Conservation (phyloP, 2,888 invertebrate genomes). For the Hoplodrina blanda region DNA sequence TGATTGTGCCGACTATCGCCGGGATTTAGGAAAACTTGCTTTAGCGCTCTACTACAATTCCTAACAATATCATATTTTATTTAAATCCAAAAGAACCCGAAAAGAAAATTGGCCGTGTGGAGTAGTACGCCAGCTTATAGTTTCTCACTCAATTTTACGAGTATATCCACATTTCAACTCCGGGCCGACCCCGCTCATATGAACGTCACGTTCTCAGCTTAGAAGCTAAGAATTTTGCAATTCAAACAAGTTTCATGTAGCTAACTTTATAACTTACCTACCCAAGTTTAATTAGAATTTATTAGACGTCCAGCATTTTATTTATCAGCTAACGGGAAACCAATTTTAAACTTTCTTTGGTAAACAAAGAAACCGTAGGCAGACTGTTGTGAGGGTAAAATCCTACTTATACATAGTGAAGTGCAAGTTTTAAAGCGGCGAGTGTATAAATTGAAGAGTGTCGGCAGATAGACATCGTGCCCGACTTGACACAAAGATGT, state of each 20-base stretch:
- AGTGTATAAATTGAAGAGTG: constrained; percentile 64
- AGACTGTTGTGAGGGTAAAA: constrained; percentile 1
- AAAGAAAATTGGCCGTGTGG: constrained; percentile 56
- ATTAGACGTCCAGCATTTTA: constrained; percentile 60
- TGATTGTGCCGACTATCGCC: constrained; percentile 74
- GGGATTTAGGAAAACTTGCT: constrained; percentile 75
- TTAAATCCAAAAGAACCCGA: constrained; percentile 46
- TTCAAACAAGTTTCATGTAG: constrained; percentile 76
- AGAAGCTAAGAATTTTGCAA: constrained; percentile 77
- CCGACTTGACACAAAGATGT: constrained; percentile 72
- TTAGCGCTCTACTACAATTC: constrained; percentile 58
- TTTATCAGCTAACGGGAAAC: constrained; percentile 56
- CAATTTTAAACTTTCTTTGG: constrained; percentile 58
- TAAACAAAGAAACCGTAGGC: constrained; percentile 30
- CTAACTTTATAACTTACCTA: constrained; percentile 73
- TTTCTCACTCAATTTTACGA: constrained; percentile 64
- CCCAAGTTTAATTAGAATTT: constrained; percentile 77
- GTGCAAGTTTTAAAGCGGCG: constrained; percentile 31
- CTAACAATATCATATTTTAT: constrained; percentile 59
- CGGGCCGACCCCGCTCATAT: constrained; percentile 68
- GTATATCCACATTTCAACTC: constrained; percentile 69
- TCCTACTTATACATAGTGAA: constrained; percentile 5
- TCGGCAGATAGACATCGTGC: constrained; percentile 67
- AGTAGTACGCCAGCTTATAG: constrained; percentile 40
- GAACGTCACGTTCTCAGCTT: constrained; percentile 74